Base-by-base conservation (phyloP, 2,797 vertebrate genomes). In the Alosa sapidissima region DNA sequence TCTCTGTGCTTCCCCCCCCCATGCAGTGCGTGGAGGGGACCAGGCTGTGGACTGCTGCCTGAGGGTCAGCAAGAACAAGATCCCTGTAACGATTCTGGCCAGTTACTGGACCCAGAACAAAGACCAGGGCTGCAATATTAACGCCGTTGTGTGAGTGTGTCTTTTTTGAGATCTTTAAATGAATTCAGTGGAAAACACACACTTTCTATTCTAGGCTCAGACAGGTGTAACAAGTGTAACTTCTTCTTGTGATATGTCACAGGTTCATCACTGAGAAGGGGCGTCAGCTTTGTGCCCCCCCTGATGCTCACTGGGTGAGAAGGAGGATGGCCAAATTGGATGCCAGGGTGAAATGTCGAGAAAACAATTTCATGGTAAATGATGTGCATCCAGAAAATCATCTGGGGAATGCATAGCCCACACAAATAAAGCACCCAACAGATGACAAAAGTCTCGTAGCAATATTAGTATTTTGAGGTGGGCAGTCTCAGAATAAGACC, bases 41-140 rank as follows among this genome's bases (percentile, higher is more conserved):
- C 84, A 83, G 51, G 91, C 91, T 47, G 0, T 90, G 84, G 91
- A 90, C 84, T 91, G 91, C 82, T 90, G 90, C 54, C 86, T 91
- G 82, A 81, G 1, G 1, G 84, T 90, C 14, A 84, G 88, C 78
- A 0, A 28, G 13, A 72, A 51, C 10, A 0, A 0, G 13, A 88
- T 90, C 48, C 89, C 89, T 1, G 81, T 55, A 52, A 51, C 11
- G 0, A 0, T 89, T 5, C 48, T 90, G 10, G 19, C 33, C 36
- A 81, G 84, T 62, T 89, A 89, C 84, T 55, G 13, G 1, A 81
- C 47, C 24, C 91, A 91, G 55, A 0, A 45, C 4, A 83, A 13
- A 58, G 65, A 19, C 19, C 54, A 89, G 0, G 91, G 91, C 16
- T 91, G 89, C 36, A 0, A 33, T 33, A 84, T 75, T 58, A 33